phyloP scores from a whole-genome alignment of 2,113 vertebrate genomes.

The Pituophis catenifer region DNA sequence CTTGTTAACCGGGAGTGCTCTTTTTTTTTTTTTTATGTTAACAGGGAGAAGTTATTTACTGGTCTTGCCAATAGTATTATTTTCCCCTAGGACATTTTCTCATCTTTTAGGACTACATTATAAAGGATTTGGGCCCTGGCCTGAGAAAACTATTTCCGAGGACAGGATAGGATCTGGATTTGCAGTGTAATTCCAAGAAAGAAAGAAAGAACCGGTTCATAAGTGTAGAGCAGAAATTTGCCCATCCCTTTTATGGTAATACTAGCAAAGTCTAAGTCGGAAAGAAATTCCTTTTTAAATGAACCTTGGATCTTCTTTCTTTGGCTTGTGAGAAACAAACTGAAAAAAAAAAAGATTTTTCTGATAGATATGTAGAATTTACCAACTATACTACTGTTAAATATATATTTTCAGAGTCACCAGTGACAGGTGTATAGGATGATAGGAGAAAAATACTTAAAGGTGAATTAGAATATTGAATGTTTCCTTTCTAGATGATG shows the following conservation, averaged over 20 bases:
- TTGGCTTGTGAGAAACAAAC: background rate
- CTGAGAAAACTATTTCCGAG: background rate
- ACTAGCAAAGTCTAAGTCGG: accelerated
- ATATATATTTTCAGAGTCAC: background rate
- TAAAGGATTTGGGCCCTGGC: background rate
- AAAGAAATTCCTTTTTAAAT: background rate
- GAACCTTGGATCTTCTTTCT: background rate
- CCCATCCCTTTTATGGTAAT: accelerated
- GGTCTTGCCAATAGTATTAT: background rate
- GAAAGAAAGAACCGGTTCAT: background rate
- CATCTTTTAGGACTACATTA: background rate
- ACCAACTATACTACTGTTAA: background rate
- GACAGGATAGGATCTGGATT: background rate
- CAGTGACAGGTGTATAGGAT: background rate
- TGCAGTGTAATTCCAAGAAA: background rate
- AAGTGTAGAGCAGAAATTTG: background rate
- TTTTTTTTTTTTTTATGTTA: background rate
- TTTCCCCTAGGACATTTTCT: background rate
- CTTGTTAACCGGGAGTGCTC: background rate
- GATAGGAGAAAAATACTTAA: background rate
- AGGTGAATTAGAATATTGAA: background rate
- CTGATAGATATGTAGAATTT: accelerated
- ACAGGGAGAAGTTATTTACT: background rate
- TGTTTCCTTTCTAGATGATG: constrained; percentile 81
- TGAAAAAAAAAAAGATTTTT: background rate